Evolutionary conservation across 53 echinoderm and acorn worm species (phyloP).

Genomic region (Paelopatides confundens): DNA sequence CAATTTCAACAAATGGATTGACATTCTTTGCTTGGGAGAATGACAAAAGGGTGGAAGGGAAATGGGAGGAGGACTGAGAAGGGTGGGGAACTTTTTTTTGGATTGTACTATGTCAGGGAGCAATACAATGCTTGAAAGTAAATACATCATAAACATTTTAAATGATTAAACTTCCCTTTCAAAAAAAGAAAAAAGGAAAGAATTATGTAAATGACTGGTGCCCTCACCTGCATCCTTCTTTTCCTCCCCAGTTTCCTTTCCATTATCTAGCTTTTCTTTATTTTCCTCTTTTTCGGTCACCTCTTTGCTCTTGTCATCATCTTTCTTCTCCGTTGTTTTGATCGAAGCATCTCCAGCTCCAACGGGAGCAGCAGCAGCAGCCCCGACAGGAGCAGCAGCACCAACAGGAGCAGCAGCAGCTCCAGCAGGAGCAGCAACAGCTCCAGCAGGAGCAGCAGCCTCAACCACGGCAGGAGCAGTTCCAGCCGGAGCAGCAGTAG

Average conservation of each 20-base stretch:
- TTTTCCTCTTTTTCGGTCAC: conserved; percentile 19
- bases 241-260: conserved; percentile 13
- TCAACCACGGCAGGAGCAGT: conserved; percentile 18
- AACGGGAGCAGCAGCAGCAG: not conserved
- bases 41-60: no score
- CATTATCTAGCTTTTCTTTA: conserved; percentile 15
- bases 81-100: no score
- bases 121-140: no score
- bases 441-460: not conserved
- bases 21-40: no score
- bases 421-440: conserved; percentile 35
- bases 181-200: no score
- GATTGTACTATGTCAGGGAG: no score
- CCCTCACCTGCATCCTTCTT: conserved; percentile 17
- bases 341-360: not conserved
- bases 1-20: no score
- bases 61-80: no score
- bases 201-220: no score
- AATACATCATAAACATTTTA: no score
- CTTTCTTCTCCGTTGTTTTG: not conserved
- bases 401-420: not conserved
- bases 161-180: no score
- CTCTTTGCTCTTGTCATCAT: conserved; percentile 2
- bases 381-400: not conserved
- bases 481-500: conserved; percentile 56